Evolutionary conservation across 2,797 vertebrate genomes (phyloP).

Genomic region (Tenualosa thibaudeaui): DNA sequence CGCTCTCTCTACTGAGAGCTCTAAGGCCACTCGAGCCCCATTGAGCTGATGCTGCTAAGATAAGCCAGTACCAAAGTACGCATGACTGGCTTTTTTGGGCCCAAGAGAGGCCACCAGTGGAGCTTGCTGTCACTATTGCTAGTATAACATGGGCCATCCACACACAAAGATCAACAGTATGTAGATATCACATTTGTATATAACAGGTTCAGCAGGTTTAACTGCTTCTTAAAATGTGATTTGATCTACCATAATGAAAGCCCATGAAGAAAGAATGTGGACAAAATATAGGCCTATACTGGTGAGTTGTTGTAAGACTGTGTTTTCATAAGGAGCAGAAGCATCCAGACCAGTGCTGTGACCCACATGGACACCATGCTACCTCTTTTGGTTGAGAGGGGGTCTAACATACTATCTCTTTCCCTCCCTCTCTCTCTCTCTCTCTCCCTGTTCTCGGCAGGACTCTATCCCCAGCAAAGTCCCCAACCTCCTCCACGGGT

Average conservation of each 20-base stretch:
- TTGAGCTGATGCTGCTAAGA: neutral
- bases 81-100: too few species aligned
- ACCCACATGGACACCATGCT: constrained; percentile 41
- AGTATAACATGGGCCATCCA: neutral
- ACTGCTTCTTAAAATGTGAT: neutral
- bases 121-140: neutral
- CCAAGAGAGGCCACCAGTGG: neutral
- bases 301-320: neutral
- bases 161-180: too few species aligned
- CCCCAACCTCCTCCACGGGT: constrained; percentile 96
- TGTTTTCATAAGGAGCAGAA: constrained; percentile 5
- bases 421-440: constrained; percentile 30
- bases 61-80: neutral
- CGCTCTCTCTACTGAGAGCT: constrained; percentile 7
- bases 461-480: constrained; percentile 97
- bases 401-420: neutral
- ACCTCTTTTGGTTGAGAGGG: neutral
- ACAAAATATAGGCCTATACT: neutral
- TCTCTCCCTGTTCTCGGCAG: constrained; percentile 69
- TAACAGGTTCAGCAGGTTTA: neutral
- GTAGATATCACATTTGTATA: neutral
- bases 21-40: constrained; percentile 48
- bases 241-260: neutral
- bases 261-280: neutral
- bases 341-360: constrained; percentile 43